phyloP scores from a whole-genome alignment of 2,888 invertebrate genomes.

The Isoperla grammatica region DNA sequence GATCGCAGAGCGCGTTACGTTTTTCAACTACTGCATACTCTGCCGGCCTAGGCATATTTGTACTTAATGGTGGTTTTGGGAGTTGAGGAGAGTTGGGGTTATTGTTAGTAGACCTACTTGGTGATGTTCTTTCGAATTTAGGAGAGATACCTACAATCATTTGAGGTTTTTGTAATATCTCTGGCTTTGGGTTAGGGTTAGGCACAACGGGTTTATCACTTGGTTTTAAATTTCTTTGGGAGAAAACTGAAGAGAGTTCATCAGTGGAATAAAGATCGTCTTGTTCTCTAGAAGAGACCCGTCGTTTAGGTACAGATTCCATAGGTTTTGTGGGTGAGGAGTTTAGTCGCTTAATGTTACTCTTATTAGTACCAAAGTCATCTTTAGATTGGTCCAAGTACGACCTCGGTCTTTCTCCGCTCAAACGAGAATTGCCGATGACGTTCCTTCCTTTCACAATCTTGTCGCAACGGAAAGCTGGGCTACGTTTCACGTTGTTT shows the following conservation, averaged over 20 bases:
- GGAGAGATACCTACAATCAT: no score
- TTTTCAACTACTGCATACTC: no score
- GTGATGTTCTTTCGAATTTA: no score
- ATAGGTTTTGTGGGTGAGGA: background rate
- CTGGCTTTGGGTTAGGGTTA: background rate
- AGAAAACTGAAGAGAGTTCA: background rate
- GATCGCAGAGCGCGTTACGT: no score
- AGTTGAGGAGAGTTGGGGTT: no score
- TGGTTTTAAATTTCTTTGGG: background rate
- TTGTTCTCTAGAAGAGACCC: no score
- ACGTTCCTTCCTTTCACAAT: conserved; percentile 20
- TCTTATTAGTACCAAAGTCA: background rate
- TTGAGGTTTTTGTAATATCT: no score
- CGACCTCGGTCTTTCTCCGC: conserved; percentile 1
- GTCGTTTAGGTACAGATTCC: background rate
- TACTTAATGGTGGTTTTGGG: no score
- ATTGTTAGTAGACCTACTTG: no score
- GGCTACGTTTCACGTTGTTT: conserved; percentile 41
- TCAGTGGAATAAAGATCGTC: no score
- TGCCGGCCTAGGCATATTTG: no score
- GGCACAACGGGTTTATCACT: background rate
- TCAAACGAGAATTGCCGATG: conserved; percentile 5
- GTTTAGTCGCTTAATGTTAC: conserved; percentile 11
- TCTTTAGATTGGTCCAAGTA: background rate
- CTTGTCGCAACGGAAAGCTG: conserved; percentile 49